A percentile compares a stretch with the other conserved stretches of the same genome.
Conservation (phyloP, 2,113 vertebrate genomes). For the Crotophaga sulcirostris region DNA sequence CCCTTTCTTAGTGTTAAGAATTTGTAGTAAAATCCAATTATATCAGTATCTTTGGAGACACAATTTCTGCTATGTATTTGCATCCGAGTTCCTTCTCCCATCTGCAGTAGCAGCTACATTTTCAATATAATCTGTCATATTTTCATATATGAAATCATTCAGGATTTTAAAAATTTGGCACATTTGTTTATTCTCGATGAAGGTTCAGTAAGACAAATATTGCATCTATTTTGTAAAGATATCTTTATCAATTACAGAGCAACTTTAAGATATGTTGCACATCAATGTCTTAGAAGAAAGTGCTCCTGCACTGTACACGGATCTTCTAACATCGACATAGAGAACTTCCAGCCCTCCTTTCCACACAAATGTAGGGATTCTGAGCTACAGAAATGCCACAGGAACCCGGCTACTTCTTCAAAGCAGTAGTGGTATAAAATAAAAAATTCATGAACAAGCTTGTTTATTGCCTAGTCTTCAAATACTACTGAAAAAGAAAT, state of each 20-base stretch:
- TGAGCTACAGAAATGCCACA: not conserved
- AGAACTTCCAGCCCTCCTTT: not conserved
- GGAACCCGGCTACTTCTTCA: not conserved
- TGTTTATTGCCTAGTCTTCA: constrained; percentile 53
- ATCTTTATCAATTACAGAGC: not conserved
- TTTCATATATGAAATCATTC: not conserved
- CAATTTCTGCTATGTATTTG: not conserved
- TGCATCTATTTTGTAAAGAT: not conserved
- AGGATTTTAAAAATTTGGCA: not conserved
- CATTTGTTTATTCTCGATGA: not conserved
- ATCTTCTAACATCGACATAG: not conserved
- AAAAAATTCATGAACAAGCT: constrained; percentile 33
- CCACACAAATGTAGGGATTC: not conserved
- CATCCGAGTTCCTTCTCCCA: not conserved
- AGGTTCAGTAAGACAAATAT: not conserved
- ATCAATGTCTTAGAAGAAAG: not conserved
- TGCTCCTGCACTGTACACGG: not conserved
- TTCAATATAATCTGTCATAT: not conserved
- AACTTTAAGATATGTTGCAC: not conserved
- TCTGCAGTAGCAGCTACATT: not conserved
- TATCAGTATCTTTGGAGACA: not conserved
- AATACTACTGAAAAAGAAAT: not conserved
- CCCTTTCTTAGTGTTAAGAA: not conserved
- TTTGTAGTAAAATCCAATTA: not conserved
- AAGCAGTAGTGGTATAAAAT: not conserved